Evolutionary conservation across 2,888 invertebrate genomes (phyloP).

Genomic region (Caenorhabditis drosophilae): DNA sequence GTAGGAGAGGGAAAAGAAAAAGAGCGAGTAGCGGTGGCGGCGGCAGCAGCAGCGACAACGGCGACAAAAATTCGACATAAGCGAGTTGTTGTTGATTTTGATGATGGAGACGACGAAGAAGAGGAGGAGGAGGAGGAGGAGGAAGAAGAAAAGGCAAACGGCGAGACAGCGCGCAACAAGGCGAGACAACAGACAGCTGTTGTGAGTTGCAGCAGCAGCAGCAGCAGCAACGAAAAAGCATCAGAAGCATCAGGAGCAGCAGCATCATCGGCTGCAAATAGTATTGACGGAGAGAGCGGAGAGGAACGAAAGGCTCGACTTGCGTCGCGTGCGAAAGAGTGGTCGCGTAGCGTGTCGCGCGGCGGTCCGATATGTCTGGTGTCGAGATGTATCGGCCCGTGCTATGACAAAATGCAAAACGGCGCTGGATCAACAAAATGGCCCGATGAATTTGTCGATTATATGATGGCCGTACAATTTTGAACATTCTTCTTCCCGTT

Average conservation of each 20-base stretch:
- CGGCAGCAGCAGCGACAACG: neutral
- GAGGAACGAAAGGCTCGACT: slow-evolving; percentile 56
- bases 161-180: too few species aligned
- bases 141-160: too few species aligned
- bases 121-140: slow-evolving; percentile 1
- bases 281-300: slow-evolving; percentile 37
- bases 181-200: too few species aligned
- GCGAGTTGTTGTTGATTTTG: neutral
- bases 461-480: slow-evolving; percentile 6
- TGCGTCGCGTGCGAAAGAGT: slow-evolving; percentile 39
- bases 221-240: too few species aligned
- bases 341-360: slow-evolving; percentile 30
- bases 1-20: neutral
- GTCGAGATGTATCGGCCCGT: slow-evolving; percentile 10
- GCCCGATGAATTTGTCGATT: neutral
- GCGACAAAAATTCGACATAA: too few species aligned
- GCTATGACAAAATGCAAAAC: neutral
- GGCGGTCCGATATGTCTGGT: slow-evolving; percentile 6
- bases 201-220: too few species aligned
- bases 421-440: neutral
- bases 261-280: too few species aligned
- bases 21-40: neutral
- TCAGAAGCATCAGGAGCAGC: slow-evolving; percentile 4
- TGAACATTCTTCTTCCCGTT: neutral
- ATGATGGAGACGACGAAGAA: slow-evolving; percentile 10